Percentiles rank a stretch among this genome's conserved stretches.
Evolutionary conservation across 2,113 vertebrate species (phyloP).

Genomic region (Cardinalis cardinalis): DNA sequence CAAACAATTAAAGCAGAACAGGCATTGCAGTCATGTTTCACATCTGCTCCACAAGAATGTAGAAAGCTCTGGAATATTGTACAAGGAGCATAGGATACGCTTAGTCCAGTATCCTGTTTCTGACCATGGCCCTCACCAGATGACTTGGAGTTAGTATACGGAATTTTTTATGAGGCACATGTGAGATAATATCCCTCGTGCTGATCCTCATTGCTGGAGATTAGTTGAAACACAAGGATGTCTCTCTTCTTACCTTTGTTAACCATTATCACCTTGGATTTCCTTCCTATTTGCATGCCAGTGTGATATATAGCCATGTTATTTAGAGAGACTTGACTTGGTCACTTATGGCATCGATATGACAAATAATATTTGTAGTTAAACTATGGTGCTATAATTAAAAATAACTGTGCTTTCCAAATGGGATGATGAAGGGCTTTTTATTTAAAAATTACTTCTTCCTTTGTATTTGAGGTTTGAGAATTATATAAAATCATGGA

Average conservation of each 20-base stretch:
- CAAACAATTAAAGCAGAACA: slow-evolving; percentile 49
- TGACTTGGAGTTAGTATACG: not conserved
- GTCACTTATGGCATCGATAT: not conserved
- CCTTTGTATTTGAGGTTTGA: not conserved
- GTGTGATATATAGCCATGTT: not conserved
- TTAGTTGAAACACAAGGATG: not conserved
- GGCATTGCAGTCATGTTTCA: not conserved
- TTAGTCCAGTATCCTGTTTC: not conserved
- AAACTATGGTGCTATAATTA: not conserved
- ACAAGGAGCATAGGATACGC: not conserved
- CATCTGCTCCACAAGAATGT: not conserved
- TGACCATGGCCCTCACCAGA: not conserved
- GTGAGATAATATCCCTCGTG: not conserved
- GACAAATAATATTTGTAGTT: not conserved
- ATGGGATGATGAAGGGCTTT: not conserved
- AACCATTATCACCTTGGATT: not conserved
- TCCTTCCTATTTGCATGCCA: not conserved
- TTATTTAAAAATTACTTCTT: not conserved
- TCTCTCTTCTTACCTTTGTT: not conserved
- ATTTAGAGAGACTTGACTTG: not conserved
- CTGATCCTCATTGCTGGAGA: not conserved
- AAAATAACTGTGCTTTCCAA: not conserved
- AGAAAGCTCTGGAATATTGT: not conserved
- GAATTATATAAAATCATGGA: not conserved
- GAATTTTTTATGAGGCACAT: not conserved